phyloP scores from a whole-genome alignment of 2,888 invertebrate genomes.

The Alitta virens region DNA sequence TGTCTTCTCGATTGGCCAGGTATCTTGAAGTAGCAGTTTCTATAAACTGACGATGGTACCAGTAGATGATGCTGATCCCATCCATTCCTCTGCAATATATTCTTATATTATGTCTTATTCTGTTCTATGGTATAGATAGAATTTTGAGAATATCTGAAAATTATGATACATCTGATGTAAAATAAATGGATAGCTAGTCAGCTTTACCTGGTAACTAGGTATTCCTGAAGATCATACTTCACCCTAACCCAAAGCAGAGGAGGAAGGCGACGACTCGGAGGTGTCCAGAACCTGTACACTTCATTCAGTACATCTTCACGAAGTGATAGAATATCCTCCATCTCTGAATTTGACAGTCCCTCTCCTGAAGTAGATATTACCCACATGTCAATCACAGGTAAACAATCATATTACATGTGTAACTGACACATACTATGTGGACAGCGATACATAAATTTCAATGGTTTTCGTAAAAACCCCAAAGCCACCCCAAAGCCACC shows the following conservation, averaged over 20 bases:
- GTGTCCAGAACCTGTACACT: constrained; percentile 47
- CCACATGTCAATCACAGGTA: no score
- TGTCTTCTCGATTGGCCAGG: constrained; percentile 26
- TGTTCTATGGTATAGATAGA: no score
- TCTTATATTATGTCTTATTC: no score
- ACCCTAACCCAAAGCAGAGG: constrained; percentile 46
- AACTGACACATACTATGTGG: no score
- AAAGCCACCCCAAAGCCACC: no score
- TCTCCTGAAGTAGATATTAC: no score
- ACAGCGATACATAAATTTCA: no score
- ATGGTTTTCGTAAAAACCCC: no score
- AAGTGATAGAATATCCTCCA: constrained; percentile 47
- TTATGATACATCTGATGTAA: no score
- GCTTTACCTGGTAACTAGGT: constrained; percentile 24
- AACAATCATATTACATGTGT: no score
- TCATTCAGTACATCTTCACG: constrained; percentile 47
- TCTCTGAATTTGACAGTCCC: constrained; percentile 42
- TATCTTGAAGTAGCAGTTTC: constrained; percentile 41
- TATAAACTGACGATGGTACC: constrained; percentile 50
- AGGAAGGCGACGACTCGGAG: constrained; percentile 49
- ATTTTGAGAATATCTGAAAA: no score
- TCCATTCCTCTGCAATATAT: constrained; percentile 25
- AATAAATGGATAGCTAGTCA: no score
- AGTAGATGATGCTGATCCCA: constrained; percentile 39
- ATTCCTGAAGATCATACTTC: constrained; percentile 36